Evolutionary conservation across 1,140 invertebrate species (phyloP).

Genomic region (Drosophila varians): DNA sequence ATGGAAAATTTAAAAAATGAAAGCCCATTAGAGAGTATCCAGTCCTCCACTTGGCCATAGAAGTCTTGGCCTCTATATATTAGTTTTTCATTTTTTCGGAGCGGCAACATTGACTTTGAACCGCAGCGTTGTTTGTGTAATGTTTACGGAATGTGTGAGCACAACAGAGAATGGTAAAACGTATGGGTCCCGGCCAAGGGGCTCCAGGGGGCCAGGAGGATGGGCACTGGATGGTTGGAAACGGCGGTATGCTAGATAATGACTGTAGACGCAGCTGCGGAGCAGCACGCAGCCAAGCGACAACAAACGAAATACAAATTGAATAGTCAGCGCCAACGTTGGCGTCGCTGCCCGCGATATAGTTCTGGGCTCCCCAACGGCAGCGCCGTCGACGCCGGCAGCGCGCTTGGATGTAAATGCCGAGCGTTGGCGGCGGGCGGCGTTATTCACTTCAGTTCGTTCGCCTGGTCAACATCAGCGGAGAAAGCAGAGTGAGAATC

Average conservation of each 20-base stretch:
- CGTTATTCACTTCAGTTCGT: slow-evolving; percentile 77
- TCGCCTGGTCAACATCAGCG: slow-evolving; percentile 66
- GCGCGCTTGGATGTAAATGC: slow-evolving; percentile 69
- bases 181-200: background rate
- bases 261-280: slow-evolving; percentile 30
- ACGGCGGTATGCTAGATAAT: slow-evolving; percentile 56
- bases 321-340: slow-evolving; percentile 29
- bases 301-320: slow-evolving; percentile 70
- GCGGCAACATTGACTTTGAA: slow-evolving; percentile 75
- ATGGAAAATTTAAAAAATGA: too few species aligned
- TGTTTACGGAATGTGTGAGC: slow-evolving; percentile 80
- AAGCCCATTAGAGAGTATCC: background rate
- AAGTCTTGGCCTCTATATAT: background rate
- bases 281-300: slow-evolving; percentile 26
- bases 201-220: background rate
- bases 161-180: slow-evolving; percentile 74
- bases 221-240: background rate
- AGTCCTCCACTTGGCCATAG: background rate
- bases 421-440: slow-evolving; percentile 56
- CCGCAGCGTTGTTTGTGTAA: slow-evolving; percentile 54
- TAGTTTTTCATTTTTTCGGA: slow-evolving; percentile 34
- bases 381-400: slow-evolving; percentile 29
- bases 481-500: slow-evolving; percentile 10
- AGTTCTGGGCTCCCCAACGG: slow-evolving; percentile 22
- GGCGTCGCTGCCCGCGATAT: slow-evolving; percentile 27